These are phyloP conservation scores for Pachliopta kotzebuea DNA, from an alignment of 2,888 invertebrate species.

Conservation along the genomic window DNA sequence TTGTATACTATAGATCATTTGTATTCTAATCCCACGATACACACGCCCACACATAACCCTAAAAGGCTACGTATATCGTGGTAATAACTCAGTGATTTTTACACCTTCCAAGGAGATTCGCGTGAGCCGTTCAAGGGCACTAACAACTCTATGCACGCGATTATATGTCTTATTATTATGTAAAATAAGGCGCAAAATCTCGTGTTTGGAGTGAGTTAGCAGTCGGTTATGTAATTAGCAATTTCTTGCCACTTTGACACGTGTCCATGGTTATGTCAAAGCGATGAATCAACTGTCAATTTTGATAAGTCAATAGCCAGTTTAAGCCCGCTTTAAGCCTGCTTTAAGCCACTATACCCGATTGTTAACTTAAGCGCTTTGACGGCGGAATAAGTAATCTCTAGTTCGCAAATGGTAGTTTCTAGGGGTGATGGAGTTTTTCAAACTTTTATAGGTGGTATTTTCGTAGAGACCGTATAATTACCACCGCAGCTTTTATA, in stretches of 20 bases:
- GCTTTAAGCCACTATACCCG: too few species aligned
- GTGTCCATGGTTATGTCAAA: constrained; percentile 29
- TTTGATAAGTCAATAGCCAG: constrained; percentile 29
- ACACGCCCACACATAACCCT: constrained; percentile 24
- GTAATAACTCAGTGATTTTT: constrained; percentile 41
- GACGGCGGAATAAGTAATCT: too few species aligned
- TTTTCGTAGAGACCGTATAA: too few species aligned
- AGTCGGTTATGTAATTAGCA: constrained; percentile 29
- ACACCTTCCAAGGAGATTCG: constrained; percentile 52
- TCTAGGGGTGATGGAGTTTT: too few species aligned
- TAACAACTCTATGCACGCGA: background rate
- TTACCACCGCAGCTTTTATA: too few species aligned
- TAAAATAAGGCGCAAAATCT: background rate
- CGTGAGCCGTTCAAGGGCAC: constrained; percentile 32
- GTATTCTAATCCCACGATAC: constrained; percentile 27
- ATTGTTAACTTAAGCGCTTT: too few species aligned
- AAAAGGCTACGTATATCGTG: constrained; percentile 26
- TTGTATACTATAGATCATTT: background rate
- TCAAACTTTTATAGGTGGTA: too few species aligned
- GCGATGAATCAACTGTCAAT: constrained; percentile 32
- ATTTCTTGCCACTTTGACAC: constrained; percentile 33
- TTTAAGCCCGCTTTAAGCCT: too few species aligned
- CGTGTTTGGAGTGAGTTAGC: background rate
- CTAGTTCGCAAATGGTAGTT: too few species aligned
- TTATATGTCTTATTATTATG: background rate